Base-by-base conservation (phyloP, 2,888 invertebrate species). In the Hybos culiciformis region DNA sequence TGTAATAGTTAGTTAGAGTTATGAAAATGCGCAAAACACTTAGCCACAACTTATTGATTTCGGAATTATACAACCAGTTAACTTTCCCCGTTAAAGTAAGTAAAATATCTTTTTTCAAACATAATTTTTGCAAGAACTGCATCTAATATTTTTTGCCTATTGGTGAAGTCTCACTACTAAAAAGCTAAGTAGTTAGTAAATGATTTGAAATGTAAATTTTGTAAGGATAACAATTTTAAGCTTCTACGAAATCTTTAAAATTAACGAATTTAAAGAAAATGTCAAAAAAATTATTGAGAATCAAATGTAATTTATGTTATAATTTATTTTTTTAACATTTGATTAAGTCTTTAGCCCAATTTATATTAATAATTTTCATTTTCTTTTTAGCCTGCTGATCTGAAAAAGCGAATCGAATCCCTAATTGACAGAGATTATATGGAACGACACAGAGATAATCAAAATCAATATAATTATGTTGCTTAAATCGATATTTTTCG, bases 1-100 rank as follows among this genome's bases (percentile, higher is more conserved):
- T 46, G 97, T 97, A 53, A 91, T 98, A 61, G 98, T 96, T 46
- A 77, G 94, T n/a, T 46, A 77, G 94, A 57, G 96, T 97, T 60
- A 99, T 98, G 98, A 98, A 98, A 74, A 97, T 93, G 83, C 73
- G 97, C 40, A 97, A 97, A 70, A 85, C 88, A 11, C 77, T 98
- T 44, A 83, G 86, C 49, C 98, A 98, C 73, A 93, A 91, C 70
- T 77, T 92, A 56, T 83, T 98, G 55, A 92, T 99, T 60, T 87
- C 90, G 45, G 98, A 99, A 72, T 76, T 98, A 12, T 94, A 90
- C 68, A 85, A 92, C 69, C 97, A 97, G 68, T 79, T 98, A 54
- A 94, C 97, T 66, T 98, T 98, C 70, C 96, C 97, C 45, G 96
- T 96, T 45, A 97, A 97, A 80, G 93, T 93, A 70, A 56, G 59